Evolutionary conservation across 2,888 invertebrate genomes (phyloP).

Genomic region (Synanthedon tipuliformis): DNA sequence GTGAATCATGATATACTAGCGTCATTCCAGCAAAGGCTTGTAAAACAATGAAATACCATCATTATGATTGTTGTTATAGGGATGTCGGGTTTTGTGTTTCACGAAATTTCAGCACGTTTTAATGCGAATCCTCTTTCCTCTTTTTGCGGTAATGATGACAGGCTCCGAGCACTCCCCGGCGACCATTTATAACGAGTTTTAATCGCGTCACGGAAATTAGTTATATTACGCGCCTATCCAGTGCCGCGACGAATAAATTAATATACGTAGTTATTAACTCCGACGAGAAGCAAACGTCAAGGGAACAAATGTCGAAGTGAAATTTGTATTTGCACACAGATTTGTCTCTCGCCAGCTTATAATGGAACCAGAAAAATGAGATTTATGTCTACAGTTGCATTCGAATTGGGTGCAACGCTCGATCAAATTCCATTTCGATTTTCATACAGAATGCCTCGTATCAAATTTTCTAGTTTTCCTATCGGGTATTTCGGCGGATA

Average conservation of each 20-base stretch:
- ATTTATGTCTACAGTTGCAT: constrained; percentile 17
- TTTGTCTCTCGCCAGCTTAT: neutral
- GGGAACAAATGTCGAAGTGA: neutral
- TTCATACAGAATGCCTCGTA: constrained; percentile 31
- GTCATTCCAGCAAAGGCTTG: no score
- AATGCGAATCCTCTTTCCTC: constrained; percentile 32
- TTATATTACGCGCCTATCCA: constrained; percentile 36
- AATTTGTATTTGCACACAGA: neutral
- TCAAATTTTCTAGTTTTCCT: constrained; percentile 25
- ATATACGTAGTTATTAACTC: constrained; percentile 33
- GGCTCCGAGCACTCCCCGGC: constrained; percentile 27
- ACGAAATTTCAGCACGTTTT: constrained; percentile 35
- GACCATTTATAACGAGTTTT: constrained; percentile 51
- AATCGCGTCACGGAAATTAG: constrained; percentile 50
- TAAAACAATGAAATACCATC: neutral
- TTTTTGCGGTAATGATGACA: constrained; percentile 49
- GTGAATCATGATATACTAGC: no score
- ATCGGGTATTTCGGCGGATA: neutral
- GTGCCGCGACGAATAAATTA: constrained; percentile 25
- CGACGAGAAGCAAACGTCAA: constrained; percentile 4
- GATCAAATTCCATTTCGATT: constrained; percentile 35
- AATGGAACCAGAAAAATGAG: constrained; percentile 1
- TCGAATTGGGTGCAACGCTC: constrained; percentile 13
- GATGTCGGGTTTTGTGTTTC: constrained; percentile 10
- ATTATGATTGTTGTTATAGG: neutral